Percentiles rank a stretch among this genome's conserved stretches.
phyloP scores from a whole-genome alignment of 2,113 vertebrate genomes.

The Okapia johnstoni region DNA sequence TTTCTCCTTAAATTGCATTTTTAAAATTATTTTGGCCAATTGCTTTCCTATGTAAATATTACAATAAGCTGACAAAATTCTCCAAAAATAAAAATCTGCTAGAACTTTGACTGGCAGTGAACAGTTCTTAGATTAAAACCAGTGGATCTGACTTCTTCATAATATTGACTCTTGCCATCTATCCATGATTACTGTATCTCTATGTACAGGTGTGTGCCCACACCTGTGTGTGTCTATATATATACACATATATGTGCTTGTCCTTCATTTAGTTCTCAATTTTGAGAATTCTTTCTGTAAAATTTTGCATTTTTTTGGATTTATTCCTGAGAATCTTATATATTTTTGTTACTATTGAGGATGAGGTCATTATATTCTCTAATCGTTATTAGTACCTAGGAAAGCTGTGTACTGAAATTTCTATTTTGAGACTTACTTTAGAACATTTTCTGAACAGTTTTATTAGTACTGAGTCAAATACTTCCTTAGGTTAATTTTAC shows the following conservation, averaged over 20 bases:
- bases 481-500: neutral
- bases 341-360: neutral
- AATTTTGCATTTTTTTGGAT: neutral
- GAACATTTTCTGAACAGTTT: neutral
- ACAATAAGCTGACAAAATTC: neutral
- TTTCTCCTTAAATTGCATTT: neutral
- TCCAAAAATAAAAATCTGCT: neutral
- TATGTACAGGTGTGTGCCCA: neutral
- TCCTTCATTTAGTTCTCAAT: neutral
- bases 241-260: neutral
- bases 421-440: neutral
- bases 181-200: neutral
- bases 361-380: neutral
- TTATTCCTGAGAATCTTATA: neutral
- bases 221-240: neutral
- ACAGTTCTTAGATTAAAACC: neutral
- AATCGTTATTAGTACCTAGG: neutral
- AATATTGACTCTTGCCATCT: neutral
- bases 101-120: neutral
- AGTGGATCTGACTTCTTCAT: neutral
- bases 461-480: neutral
- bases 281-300: neutral
- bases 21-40: neutral
- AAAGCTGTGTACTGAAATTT: neutral
- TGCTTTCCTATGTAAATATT: slow-evolving; percentile 21